These are phyloP conservation scores for Podargus strigoides DNA, from an alignment of 2,797 vertebrate genomes.

Conservation along the genomic window DNA sequence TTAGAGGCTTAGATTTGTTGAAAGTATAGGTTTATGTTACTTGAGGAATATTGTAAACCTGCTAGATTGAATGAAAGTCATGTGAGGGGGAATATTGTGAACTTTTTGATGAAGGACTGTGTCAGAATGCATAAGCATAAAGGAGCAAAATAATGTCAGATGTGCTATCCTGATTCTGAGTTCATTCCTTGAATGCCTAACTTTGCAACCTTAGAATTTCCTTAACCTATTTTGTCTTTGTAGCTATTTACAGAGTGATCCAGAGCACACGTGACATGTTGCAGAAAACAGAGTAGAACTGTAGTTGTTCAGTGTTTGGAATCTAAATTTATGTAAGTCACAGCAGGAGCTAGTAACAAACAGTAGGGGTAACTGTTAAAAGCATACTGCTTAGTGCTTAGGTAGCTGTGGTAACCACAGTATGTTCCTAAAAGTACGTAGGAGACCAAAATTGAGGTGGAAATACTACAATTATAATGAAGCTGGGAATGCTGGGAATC, in stretches of 20 bases:
- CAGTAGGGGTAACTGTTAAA: conserved; percentile 35
- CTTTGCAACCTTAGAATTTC: background rate
- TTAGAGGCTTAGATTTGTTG: background rate
- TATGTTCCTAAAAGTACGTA: conserved; percentile 3
- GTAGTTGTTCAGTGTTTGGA: background rate
- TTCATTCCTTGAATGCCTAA: background rate
- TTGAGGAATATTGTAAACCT: background rate
- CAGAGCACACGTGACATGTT: background rate
- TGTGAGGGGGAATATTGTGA: background rate
- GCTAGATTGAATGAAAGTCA: background rate
- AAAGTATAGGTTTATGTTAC: background rate
- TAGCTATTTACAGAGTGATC: conserved; percentile 2
- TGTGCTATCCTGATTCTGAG: background rate
- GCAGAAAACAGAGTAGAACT: background rate
- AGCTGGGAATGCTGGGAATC: background rate
- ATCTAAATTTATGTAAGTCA: conserved; percentile 14
- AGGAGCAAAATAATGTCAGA: background rate
- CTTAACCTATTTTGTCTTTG: background rate
- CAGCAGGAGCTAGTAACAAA: conserved; percentile 43
- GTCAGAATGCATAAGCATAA: background rate
- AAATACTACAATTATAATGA: background rate
- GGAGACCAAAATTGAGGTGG: background rate
- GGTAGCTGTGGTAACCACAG: conserved; percentile 44
- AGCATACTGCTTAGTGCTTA: background rate
- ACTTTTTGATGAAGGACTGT: background rate